phyloP scores from a whole-genome alignment of 1,140 invertebrate genomes.

The Aculops lycopersici region DNA sequence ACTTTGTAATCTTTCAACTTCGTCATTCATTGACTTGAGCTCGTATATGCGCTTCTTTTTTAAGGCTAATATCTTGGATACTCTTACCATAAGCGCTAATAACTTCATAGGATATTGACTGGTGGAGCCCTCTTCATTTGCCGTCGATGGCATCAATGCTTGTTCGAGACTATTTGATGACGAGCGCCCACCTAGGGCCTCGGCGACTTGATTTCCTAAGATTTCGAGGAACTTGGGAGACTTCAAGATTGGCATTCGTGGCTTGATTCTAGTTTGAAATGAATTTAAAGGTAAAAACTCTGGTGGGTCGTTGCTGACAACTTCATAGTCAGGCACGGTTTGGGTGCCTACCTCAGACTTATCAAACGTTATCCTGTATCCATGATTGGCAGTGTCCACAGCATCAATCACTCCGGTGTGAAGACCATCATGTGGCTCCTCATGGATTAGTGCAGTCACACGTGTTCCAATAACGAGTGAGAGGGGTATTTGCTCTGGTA shows the following conservation, averaged over 20 bases:
- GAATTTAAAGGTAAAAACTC: slow-evolving; percentile 59
- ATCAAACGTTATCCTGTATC: slow-evolving; percentile 90
- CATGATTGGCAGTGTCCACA: slow-evolving; percentile 79
- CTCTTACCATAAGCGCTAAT: slow-evolving; percentile 47
- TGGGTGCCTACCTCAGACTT: slow-evolving; percentile 65
- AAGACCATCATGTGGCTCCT: slow-evolving; percentile 79
- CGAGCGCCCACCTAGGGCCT: slow-evolving; percentile 1
- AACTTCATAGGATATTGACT: slow-evolving; percentile 53
- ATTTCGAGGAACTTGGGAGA: slow-evolving; percentile 6
- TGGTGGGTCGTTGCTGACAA: slow-evolving; percentile 57
- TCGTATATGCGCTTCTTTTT: slow-evolving; percentile 48
- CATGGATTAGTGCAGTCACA: slow-evolving; percentile 43
- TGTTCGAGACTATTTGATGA: too few species aligned
- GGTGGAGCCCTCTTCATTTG: slow-evolving; percentile 21
- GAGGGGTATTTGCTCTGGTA: slow-evolving; percentile 78
- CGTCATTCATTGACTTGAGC: slow-evolving; percentile 54
- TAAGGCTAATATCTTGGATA: slow-evolving; percentile 46
- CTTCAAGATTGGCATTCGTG: slow-evolving; percentile 14
- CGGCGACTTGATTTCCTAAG: slow-evolving; percentile 3
- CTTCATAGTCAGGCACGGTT: slow-evolving; percentile 84
- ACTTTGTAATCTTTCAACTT: slow-evolving; percentile 36
- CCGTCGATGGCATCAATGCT: too few species aligned
- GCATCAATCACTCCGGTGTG: slow-evolving; percentile 87
- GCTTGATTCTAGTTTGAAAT: slow-evolving; percentile 45
- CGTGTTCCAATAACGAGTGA: slow-evolving; percentile 84